Base-by-base conservation (phyloP, 2,888 invertebrate species). In the Yponomeuta malinellus region DNA sequence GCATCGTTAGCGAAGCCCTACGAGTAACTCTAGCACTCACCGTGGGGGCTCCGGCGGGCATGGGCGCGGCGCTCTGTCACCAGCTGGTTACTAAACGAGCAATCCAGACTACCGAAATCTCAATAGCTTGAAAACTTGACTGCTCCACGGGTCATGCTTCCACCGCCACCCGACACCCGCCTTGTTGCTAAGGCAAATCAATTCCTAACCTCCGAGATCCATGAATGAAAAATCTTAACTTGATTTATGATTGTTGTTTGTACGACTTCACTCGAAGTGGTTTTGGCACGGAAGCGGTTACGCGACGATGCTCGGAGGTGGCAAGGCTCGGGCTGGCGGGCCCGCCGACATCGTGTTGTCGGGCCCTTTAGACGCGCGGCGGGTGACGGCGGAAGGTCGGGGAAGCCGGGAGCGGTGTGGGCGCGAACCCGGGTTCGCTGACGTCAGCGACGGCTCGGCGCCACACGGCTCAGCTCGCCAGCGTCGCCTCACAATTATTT, bases 371-470 rank as follows among this genome's bases (percentile, higher is more conserved):
- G 89, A 89, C 87, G 52, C 15, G 52, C 15, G 82, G 85, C 85
- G 87, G 52, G 87, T 83, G 86, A 29, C 68, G 23, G 82, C 84
- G 86, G 86, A 90, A 89, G 90, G 88, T 88, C 88, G 89, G 90
- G 89, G 87, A 90, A 84, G 89, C 89, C 89, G 88, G 88, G 84
- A 85, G 79, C 82, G 88, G 84, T 84, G 78, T 81, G 77, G 80
- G 80, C 79, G 80, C 81, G 82, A 82, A 83, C 87, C 86, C 86
- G 86, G 89, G 89, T 89, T 88, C 90, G 84, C 83, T 90, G 90
- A 90, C 90, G 89, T 88, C 88, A 89, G 89, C 89, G 90, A 86
- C 89, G 86, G 85, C 86, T 85, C 86, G 90, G 87, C 87, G 89
- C 88, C 89, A 82, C 79, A 81, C 86, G 83, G 83, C 84, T 59